Evolutionary conservation across 2,888 invertebrate genomes (phyloP).

Genomic region (Epiperipatus broadwayi): DNA sequence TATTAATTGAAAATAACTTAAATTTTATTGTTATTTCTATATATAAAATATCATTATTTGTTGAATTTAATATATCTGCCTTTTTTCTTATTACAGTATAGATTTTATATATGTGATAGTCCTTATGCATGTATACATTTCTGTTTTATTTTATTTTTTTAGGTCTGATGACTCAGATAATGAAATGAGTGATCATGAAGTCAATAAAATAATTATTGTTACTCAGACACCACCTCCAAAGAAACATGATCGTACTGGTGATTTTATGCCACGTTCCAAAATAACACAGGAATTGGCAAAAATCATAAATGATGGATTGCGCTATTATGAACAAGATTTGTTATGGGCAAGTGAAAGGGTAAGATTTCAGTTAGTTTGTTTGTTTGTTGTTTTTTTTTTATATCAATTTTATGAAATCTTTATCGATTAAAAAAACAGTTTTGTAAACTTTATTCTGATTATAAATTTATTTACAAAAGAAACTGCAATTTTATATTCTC

Average conservation of each 20-base stretch:
- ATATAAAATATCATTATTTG: too few species aligned
- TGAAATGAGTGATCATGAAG: slow-evolving; percentile 76
- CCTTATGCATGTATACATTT: neutral
- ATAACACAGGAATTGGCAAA: slow-evolving; percentile 83
- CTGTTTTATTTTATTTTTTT: slow-evolving; percentile 11
- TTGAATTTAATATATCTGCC: neutral
- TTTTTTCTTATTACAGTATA: too few species aligned
- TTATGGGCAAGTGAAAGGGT: slow-evolving; percentile 32
- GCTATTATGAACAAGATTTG: slow-evolving; percentile 83
- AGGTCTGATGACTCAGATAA: slow-evolving; percentile 42
- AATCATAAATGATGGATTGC: slow-evolving; percentile 89
- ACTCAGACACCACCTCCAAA: slow-evolving; percentile 44
- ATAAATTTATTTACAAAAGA: too few species aligned
- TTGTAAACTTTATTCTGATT: too few species aligned
- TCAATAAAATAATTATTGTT: slow-evolving; percentile 82
- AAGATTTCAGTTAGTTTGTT: neutral
- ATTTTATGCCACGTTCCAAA: slow-evolving; percentile 70
- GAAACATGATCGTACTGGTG: slow-evolving; percentile 58
- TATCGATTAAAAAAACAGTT: too few species aligned
- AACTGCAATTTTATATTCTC: too few species aligned
- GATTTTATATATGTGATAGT: too few species aligned
- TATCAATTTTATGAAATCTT: too few species aligned
- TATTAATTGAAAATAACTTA: too few species aligned
- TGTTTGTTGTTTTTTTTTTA: too few species aligned
- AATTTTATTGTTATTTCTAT: too few species aligned